phyloP scores from a whole-genome alignment of 2,113 vertebrate genomes.

The Embiotoca jacksoni region DNA sequence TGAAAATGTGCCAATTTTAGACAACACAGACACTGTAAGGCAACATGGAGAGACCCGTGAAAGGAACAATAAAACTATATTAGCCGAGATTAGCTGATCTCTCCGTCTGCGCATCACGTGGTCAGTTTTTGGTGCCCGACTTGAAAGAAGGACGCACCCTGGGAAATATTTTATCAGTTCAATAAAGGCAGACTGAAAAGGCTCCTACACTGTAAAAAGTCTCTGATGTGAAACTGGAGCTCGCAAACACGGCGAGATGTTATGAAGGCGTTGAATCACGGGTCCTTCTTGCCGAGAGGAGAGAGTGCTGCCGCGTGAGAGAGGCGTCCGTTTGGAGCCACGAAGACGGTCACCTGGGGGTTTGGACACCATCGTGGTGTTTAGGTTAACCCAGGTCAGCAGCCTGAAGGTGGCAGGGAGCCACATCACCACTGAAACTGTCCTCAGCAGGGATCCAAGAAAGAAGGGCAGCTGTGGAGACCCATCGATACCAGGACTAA shows the following conservation, averaged over 20 bases:
- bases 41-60: conserved; percentile 33
- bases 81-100: conserved; percentile 37
- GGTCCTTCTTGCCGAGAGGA: conserved; percentile 33
- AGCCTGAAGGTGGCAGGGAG: conserved; percentile 19
- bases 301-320: conserved; percentile 13
- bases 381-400: conserved; percentile 41
- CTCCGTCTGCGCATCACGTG: conserved; percentile 13
- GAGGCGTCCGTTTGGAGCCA: conserved; percentile 12
- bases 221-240: background rate
- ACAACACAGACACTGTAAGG: conserved; percentile 52
- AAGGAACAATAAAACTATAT: conserved; percentile 50
- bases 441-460: conserved; percentile 22
- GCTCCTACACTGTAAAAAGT: conserved; percentile 8
- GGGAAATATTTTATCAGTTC: conserved; percentile 20
- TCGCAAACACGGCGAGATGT: conserved; percentile 49
- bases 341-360: conserved; percentile 8
- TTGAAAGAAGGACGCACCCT: background rate
- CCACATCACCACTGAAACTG: conserved; percentile 4
- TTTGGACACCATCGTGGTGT: conserved; percentile 33
- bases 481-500: conserved; percentile 7
- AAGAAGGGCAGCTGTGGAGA: conserved; percentile 8
- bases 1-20: conserved; percentile 64
- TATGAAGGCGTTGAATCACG: conserved; percentile 50
- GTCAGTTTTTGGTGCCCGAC: background rate
- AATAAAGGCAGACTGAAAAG: conserved; percentile 10